phyloP scores from a whole-genome alignment of 2,888 invertebrate genomes.

The Rotaria macrura region DNA sequence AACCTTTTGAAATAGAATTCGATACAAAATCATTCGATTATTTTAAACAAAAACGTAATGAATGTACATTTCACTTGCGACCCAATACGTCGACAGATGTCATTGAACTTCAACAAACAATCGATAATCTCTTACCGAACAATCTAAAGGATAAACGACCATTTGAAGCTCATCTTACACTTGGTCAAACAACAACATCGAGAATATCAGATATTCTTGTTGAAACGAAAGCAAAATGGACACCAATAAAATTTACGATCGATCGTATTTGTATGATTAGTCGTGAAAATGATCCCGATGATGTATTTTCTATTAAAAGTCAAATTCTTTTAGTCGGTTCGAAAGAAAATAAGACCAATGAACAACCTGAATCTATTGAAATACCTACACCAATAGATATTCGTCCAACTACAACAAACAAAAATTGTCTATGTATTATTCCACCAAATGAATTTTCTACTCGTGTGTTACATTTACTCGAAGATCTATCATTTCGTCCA shows the following conservation, averaged over 20 bases:
- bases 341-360: background rate
- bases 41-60: background rate
- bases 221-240: constrained; percentile 28
- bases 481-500: background rate
- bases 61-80: background rate
- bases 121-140: background rate
- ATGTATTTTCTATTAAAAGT: background rate
- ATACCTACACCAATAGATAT: too few relatives aligned
- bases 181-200: constrained; percentile 26
- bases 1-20: background rate
- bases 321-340: background rate
- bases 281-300: constrained; percentile 18
- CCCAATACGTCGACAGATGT: background rate
- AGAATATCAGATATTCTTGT: background rate
- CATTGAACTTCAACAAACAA: constrained; percentile 18
- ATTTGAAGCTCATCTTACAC: constrained; percentile 33
- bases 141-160: background rate
- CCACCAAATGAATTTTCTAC: constrained; percentile 1
- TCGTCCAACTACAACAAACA: background rate
- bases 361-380: background rate
- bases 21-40: background rate
- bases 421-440: background rate
- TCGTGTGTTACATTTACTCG: background rate
- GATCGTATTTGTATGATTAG: constrained; percentile 33
- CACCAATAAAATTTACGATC: constrained; percentile 24